Evolutionary conservation across 2,888 invertebrate species (phyloP).

Genomic region (Cylindroiulus punctatus): DNA sequence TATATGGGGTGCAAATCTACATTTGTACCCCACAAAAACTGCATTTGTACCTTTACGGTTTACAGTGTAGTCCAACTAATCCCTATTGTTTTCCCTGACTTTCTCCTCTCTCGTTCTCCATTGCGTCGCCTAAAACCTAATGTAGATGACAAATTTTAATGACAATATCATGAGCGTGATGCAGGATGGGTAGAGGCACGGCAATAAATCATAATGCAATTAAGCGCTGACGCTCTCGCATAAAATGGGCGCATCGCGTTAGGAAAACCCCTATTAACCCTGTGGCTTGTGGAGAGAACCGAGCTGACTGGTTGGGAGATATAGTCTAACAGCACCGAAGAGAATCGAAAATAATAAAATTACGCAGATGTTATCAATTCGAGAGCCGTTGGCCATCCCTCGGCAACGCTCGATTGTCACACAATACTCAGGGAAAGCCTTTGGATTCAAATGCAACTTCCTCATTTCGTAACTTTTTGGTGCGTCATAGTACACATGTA

Average conservation of each 20-base stretch:
- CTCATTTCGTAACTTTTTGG: too few species aligned
- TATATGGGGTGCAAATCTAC: too few species aligned
- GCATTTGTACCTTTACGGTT: too few species aligned
- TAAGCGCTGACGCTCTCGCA: constrained; percentile 31
- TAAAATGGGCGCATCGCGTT: constrained; percentile 9
- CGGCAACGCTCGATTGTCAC: too few species aligned
- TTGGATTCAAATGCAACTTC: too few species aligned
- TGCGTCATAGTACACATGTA: too few species aligned
- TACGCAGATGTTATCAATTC: neutral
- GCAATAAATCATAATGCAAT: constrained; percentile 53
- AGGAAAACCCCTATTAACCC: constrained; percentile 33
- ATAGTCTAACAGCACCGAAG: neutral
- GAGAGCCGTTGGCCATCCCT: neutral
- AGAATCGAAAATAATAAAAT: neutral
- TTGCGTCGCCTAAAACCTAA: constrained; percentile 37
- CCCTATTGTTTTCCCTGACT: constrained; percentile 21
- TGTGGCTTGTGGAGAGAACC: constrained; percentile 41
- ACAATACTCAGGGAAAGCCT: too few species aligned
- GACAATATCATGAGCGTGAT: constrained; percentile 46
- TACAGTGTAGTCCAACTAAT: too few species aligned
- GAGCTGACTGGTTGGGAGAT: neutral
- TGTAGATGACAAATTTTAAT: constrained; percentile 48
- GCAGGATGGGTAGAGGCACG: constrained; percentile 3
- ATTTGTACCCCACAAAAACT: too few species aligned
- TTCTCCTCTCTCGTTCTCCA: neutral